Evolutionary conservation across 2,888 invertebrate genomes (phyloP), one percentile per base, ranked within the genome.

Genomic region (Limenitis camilla): DNA sequence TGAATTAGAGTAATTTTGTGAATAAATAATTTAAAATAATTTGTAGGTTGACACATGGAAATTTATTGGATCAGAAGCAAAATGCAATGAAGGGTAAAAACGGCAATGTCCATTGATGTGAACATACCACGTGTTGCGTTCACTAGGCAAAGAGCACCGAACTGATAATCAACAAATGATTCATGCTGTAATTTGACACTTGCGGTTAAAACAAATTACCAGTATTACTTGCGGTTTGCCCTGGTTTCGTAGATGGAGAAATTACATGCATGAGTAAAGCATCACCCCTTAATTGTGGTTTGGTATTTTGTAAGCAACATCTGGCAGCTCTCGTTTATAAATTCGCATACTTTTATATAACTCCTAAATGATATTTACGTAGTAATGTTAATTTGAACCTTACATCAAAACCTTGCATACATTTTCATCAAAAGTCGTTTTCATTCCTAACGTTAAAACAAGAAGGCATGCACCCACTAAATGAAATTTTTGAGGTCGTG

Each of bases 121-220:
- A 68, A 68, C 61, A 54, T 61, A 70, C 75, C 83, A 84, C 83
- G 80, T 80, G 82, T 77, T 70, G 71, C 49, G 60, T 51, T 57
- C 59, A 57, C 30, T 59, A 59, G 42, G 39, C 32, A 42, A 29
- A n/a, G 56, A 50, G 36, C 39, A 45, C 40, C 19, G 60, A 40
- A 38, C 47, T 55, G 56, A 42, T 56, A 45, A 53, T 58, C 53
- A 52, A 45, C 49, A 49, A 55, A 60, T 55, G 53, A 55, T 50
- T 59, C 55, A 53, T 42, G 33, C 29, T 41, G 55, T 53, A 55
- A 59, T 56, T 55, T 49, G 42, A 60, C 50, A 54, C 52, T 50
- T 54, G 55, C 40, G 55, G 49, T 54, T 45, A 50, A 41, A 51
- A 54, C 44, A 50, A 60, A 56, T 49, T 48, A 48, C 48, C 33